phyloP scores from a whole-genome alignment of 2,797 vertebrate genomes.

The Sebastes steindachneri region DNA sequence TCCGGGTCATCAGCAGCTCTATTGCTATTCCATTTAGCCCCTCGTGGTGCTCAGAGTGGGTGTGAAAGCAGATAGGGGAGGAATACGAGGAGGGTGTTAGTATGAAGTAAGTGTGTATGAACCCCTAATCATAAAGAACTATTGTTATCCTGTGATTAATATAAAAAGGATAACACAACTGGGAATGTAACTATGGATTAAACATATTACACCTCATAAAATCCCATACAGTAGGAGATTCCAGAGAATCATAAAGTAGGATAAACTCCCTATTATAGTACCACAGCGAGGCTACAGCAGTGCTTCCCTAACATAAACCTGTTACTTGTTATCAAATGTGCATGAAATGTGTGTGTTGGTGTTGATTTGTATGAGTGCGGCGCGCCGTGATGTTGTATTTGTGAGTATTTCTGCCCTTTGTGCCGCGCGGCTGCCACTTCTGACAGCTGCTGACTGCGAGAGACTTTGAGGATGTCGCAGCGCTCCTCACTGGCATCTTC shows the following conservation, averaged over 20 bases:
- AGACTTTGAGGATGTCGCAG: conserved; percentile 60
- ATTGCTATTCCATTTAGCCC: conserved; percentile 49
- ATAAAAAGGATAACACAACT: neutral
- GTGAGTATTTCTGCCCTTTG: conserved; percentile 41
- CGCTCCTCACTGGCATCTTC: conserved; percentile 39
- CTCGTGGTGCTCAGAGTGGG: conserved; percentile 32
- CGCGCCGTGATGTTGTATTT: conserved; percentile 23
- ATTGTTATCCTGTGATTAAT: conserved; percentile 1
- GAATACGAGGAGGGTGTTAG: neutral
- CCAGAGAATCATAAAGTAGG: neutral
- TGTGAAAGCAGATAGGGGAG: conserved; percentile 33
- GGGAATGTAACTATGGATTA: neutral
- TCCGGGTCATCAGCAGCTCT: conserved; percentile 56
- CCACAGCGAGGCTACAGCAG: neutral
- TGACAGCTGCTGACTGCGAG: conserved; percentile 64
- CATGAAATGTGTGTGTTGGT: conserved; percentile 6
- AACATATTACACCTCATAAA: conserved; percentile 2
- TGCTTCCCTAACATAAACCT: neutral
- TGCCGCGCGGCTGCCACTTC: conserved; percentile 41
- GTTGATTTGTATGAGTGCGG: conserved; percentile 29
- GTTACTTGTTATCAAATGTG: conserved; percentile 17
- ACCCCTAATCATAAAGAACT: neutral
- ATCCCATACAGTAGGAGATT: neutral
- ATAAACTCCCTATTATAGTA: neutral
- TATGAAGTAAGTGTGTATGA: conserved; percentile 1